Evolutionary conservation across 2,888 invertebrate genomes (phyloP), one percentile per base, ranked within the genome.

Genomic region (Heliconius sara): DNA sequence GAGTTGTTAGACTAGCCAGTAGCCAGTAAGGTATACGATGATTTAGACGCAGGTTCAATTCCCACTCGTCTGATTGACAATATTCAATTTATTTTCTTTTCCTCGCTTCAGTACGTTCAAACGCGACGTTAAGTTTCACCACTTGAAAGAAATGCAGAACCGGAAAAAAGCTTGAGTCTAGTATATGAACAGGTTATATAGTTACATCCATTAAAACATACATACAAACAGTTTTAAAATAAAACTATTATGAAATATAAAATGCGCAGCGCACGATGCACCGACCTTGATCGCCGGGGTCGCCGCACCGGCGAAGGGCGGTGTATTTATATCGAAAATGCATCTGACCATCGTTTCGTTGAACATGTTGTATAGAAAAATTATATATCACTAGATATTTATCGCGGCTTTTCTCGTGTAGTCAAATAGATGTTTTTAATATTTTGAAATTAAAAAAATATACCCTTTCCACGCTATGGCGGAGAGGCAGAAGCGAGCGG

Each of bases 201-300:
- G 30, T 34, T 66, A 67, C 22, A n/a, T 43, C n/a, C 68, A 16
- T 43, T 30, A 27, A 74, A 74, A 65, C 60, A 65, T 39, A 66
- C 47, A n/a, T 39, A 39, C 27, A 63, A 19, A 63, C n/a, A 19
- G 63, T 63, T 30, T 66, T 67, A 67, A 76, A 75, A 75, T 39
- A 77, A 75, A 65, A 68, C 39, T 77, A 81, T 81, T 80, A 78
- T 76, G 67, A 79, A 80, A 81, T 63, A 77, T 76, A 80, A 77
- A 81, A 78, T 74, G 67, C 78, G 74, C 73, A 19, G 66, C 74
- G 39, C 73, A 52, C 68, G 80, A 80, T 76, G 78, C 76, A 83
- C 83, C 89, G 91, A 90, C 91, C 92, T 91, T 91, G 91, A 86
- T 78, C 78, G 83, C 71, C 87, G 90, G 90, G 91, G 89, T 91